Base-by-base conservation (phyloP, 2,797 vertebrate genomes). In the Notoglanidium macrostoma region DNA sequence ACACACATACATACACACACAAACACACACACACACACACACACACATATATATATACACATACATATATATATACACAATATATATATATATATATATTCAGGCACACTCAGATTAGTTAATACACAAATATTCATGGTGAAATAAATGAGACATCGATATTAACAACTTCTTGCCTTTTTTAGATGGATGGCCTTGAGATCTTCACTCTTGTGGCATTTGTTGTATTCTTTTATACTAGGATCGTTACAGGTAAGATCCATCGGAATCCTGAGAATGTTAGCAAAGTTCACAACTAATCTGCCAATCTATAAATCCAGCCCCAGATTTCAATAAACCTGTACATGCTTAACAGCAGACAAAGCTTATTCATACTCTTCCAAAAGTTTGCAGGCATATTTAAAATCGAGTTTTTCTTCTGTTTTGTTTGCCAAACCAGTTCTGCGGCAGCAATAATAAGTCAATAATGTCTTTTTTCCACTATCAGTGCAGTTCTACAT, bases 401-500 rank as follows among this genome's bases (percentile, higher is more conserved):
- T 78, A 90, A 86, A 85, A 88, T 65, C 51, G 51, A 85, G 15
- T 83, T 87, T 80, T 86, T 86, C 19, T 17, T 68, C 85, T 83
- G 63, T 84, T 88, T 89, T 89, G 88, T 90, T 88, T 89, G 86
- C 86, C 85, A 7, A 88, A 89, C 83, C 81, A 85, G 46, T 85
- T 61, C 86, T 72, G 84, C 88, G 65, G 73, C 57, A 74, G 80
- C 88, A 88, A 86, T 90, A 81, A 85, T 85, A 73, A 85, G 83
- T 65, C 82, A 89, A 88, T 87, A 84, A 84, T 51, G 54, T 86
- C 55, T 82, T 81, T 78, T 87, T 86, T 59, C 67, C 46, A 89
- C 86, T 90, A 86, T 89, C 85, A 90, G 85, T 88, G 83, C 90
- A 88, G 88, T 88, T 92, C 46, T 86, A 89, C 89, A 90, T 93